Percentiles rank a stretch among this genome's conserved stretches.
Evolutionary conservation across 2,888 invertebrate species (phyloP).

Genomic region (Napeogenes sylphis): DNA sequence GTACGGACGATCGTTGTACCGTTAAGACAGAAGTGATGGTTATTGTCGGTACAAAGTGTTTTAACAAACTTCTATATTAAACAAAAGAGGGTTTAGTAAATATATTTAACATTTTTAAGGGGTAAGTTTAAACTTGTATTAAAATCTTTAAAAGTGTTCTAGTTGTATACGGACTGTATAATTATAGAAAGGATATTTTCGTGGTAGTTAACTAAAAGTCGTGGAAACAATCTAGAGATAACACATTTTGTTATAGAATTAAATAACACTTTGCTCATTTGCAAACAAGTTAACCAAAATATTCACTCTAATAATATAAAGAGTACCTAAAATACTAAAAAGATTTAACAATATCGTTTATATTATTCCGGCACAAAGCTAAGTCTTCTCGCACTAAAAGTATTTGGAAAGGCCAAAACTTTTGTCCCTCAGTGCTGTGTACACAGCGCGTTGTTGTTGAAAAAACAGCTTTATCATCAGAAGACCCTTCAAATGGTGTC

Average conservation of each 20-base stretch:
- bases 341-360: constrained; percentile 6
- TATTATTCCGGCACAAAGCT: constrained; percentile 1
- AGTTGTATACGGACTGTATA: background rate
- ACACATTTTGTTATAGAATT: background rate
- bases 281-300: constrained; percentile 5
- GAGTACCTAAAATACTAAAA: background rate
- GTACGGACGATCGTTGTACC: constrained; percentile 29
- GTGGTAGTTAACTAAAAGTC: background rate
- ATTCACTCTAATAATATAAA: background rate
- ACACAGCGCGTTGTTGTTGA: constrained; percentile 31
- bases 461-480: constrained; percentile 42
- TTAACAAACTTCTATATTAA: constrained; percentile 10
- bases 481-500: constrained; percentile 38
- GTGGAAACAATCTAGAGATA: background rate
- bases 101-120: constrained; percentile 7
- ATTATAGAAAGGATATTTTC: too few species aligned
- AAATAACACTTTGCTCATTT: background rate
- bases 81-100: constrained; percentile 8
- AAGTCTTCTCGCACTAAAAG: constrained; percentile 10
- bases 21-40: constrained; percentile 25
- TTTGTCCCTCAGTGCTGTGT: constrained; percentile 21
- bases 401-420: constrained; percentile 29
- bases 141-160: background rate
- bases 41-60: constrained; percentile 18
- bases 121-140: background rate